These are phyloP conservation scores for Rhopalosiphum nymphaeae DNA, from an alignment of 2,888 invertebrate genomes.

Conservation along the genomic window DNA sequence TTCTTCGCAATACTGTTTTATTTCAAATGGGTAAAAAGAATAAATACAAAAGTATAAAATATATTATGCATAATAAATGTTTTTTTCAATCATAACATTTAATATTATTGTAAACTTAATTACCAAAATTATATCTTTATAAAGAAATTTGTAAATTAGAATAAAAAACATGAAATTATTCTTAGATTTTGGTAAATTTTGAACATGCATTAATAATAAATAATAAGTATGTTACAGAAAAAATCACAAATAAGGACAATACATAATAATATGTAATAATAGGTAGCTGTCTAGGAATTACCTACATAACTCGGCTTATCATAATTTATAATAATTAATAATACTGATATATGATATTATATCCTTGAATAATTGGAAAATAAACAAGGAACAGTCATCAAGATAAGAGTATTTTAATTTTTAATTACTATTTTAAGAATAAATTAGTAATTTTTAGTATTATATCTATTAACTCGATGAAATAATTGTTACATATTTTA, in stretches of 20 bases:
- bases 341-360: constrained; percentile 7
- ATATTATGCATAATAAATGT: background rate
- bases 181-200: background rate
- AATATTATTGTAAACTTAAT: background rate
- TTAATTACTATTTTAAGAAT: background rate
- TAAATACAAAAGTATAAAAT: constrained; percentile 44
- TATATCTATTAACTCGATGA: background rate
- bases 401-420: background rate
- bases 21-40: background rate
- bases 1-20: background rate
- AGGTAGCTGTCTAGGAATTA: background rate
- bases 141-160: background rate
- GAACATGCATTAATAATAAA: background rate
- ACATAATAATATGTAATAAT: background rate
- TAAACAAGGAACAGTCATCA: background rate
- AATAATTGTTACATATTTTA: background rate
- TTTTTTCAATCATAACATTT: background rate
- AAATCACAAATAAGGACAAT: background rate
- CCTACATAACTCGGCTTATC: background rate
- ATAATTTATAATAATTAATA: background rate
- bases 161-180: background rate
- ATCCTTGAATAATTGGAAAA: background rate
- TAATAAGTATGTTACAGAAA: background rate
- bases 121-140: background rate
- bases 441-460: background rate